These are phyloP conservation scores for Pachycephala philippinensis DNA, from an alignment of 2,113 vertebrate species.

Conservation along the genomic window DNA sequence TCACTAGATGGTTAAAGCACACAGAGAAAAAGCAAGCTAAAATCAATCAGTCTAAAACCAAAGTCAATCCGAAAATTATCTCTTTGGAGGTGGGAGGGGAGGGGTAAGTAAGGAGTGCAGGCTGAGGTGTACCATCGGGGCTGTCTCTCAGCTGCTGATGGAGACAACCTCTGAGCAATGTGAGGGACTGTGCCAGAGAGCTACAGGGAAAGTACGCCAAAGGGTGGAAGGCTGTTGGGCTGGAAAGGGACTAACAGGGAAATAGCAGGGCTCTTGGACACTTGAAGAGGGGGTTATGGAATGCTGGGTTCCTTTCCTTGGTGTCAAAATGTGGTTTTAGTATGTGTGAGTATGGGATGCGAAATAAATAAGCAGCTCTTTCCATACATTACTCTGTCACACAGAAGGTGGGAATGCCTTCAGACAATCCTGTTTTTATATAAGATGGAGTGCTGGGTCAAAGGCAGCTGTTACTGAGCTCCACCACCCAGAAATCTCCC, in stretches of 20 bases:
- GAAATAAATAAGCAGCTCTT: neutral
- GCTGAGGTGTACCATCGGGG: neutral
- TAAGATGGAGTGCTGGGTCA: neutral
- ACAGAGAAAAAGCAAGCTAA: neutral
- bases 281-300: neutral
- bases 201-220: neutral
- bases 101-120: neutral
- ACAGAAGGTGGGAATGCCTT: neutral
- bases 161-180: fast-evolving
- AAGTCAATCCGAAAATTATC: neutral
- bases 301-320: neutral
- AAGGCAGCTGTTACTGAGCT: neutral
- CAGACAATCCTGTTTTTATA: neutral
- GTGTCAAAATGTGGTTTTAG: neutral
- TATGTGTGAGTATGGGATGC: fast-evolving
- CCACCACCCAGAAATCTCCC: neutral
- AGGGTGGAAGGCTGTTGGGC: neutral
- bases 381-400: neutral
- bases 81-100: neutral
- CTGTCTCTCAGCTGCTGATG: neutral
- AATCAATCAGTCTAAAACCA: neutral
- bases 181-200: neutral
- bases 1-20: neutral
- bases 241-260: neutral
- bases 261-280: neutral